Conservation (phyloP, 2,797 vertebrate species). For the Centropyge bicolor region DNA sequence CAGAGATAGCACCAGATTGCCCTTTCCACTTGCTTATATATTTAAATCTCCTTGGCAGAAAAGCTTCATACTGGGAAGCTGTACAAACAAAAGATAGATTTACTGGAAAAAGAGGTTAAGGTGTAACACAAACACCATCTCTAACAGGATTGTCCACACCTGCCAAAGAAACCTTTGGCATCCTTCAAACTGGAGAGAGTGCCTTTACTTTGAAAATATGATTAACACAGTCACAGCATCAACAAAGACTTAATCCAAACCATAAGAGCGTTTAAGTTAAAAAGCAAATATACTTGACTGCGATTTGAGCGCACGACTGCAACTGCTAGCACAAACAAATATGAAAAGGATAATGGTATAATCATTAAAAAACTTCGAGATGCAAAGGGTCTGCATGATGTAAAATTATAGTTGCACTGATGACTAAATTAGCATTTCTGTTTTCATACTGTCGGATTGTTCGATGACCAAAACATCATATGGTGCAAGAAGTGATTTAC, state of each 20-base stretch:
- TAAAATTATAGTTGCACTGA: neutral
- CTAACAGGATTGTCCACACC: constrained; percentile 83
- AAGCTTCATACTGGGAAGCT: constrained; percentile 56
- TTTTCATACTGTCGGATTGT: neutral
- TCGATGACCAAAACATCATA: neutral
- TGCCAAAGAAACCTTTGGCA: constrained; percentile 73
- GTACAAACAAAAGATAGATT: constrained; percentile 70
- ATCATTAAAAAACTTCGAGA: neutral
- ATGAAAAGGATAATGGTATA: neutral
- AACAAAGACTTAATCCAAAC: constrained; percentile 69
- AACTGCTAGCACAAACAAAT: neutral
- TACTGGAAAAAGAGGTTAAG: constrained; percentile 75
- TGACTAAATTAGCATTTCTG: neutral
- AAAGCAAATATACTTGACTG: constrained; percentile 34
- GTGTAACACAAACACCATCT: constrained; percentile 70
- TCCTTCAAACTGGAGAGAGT: constrained; percentile 71
- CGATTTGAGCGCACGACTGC: neutral
- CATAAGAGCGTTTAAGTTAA: constrained; percentile 56
- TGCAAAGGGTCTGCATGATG: neutral
- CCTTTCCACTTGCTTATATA: constrained; percentile 23
- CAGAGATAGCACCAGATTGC: constrained; percentile 41
- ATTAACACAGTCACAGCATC: constrained; percentile 75
- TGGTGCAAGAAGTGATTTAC: too few species aligned
- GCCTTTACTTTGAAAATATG: constrained; percentile 75
- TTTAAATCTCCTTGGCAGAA: constrained; percentile 67